Evolutionary conservation across 2,888 invertebrate genomes (phyloP), one percentile per base, ranked within the genome.

Genomic region (Didymodactylos carnosus): DNA sequence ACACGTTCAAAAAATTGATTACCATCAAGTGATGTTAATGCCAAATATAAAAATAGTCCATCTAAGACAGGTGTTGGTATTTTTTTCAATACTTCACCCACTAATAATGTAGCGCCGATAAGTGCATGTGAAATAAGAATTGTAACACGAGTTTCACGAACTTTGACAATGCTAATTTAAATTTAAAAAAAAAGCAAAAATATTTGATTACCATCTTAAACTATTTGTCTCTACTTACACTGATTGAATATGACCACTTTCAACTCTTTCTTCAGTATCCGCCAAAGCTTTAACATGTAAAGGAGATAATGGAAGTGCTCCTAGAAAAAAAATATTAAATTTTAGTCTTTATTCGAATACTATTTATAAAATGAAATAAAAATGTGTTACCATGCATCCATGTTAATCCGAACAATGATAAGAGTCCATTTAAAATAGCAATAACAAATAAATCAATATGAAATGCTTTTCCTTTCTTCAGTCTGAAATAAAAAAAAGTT

Each of bases 381-480:
- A n/a, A n/a, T n/a, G n/a, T n/a, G n/a, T n/a, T n/a, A 7, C 87
- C 87, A 79, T 87, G 87, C 83, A 87, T 86, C 86, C 86, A 86
- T 6, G 87, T 87, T 76, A 87, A 81, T 40, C 86, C 85, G 77
- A 86, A 85, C 71, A 87, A 77, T 13, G 87, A 86, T 29, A 87
- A 81, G 77, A 85, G 82, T 39, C 83, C 85, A 79, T 87, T 87
- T 76, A 87, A 83, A 25, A 87, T 77, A 27, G 86, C 86, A 35
- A 87, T 86, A 16, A 87, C 85, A 76, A 87, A 83, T 76, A 87
- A 80, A 79, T 87, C 87, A 83, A 86, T 83, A 79, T 87, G 87
- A 79, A 86, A 87, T 13, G 87, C 86, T 23, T 86, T 83, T 25
- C 87, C 87, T 79, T 87, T 87, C 80, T 86, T 86, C 77, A 87